Base-by-base conservation (phyloP, 1,140 invertebrate genomes). In the Bursaphelenchus mucronatus region DNA sequence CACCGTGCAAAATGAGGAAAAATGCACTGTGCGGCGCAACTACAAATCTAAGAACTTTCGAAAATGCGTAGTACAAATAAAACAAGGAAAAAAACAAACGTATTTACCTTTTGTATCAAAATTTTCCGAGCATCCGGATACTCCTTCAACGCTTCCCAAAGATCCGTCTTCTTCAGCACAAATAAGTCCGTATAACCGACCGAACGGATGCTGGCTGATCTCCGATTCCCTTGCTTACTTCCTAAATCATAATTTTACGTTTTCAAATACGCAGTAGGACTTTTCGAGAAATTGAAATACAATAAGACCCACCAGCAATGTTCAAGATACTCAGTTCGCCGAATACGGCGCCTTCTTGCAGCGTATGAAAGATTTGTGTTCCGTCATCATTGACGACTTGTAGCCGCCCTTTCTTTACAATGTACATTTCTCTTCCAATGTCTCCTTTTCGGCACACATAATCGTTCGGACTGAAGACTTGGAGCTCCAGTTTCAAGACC, bases 371-470 rank as follows among this genome's bases (percentile, higher is more conserved):
- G 17, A 81, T 61, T 41, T 67, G 79, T 11, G 56, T 44, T 13
- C 73, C 75, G 44, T 78, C 77, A 19, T 80, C 78, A 50, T 41
- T 57, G 49, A 73, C 71, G 21, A 73, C 71, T 57, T 73, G 68
- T 3, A 95, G 83, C 71, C 88, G 86, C 3, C 92, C 92, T 59
- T 89, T 82, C 83, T 94, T 94, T 0, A 95, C 90, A 63, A 95
- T 95, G 78, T 94, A 95, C 92, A 95, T 93, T 80, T 95, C 92
- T 83, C 92, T 91, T 19, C 92, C 92, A 0, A 96, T 92, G 79
- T 96, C 92, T 0, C 92, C 92, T 82, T 95, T 95, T 15, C 92
- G 86, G 76, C 93, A 96, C 51, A 97, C 92, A 78, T 92, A 96
- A 83, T 97, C 93, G 0, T 90, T 90, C 0, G 93, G 93, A 81